Base-by-base conservation (phyloP, 2,797 vertebrate genomes). In the Petrocephalus schoutedeni region DNA sequence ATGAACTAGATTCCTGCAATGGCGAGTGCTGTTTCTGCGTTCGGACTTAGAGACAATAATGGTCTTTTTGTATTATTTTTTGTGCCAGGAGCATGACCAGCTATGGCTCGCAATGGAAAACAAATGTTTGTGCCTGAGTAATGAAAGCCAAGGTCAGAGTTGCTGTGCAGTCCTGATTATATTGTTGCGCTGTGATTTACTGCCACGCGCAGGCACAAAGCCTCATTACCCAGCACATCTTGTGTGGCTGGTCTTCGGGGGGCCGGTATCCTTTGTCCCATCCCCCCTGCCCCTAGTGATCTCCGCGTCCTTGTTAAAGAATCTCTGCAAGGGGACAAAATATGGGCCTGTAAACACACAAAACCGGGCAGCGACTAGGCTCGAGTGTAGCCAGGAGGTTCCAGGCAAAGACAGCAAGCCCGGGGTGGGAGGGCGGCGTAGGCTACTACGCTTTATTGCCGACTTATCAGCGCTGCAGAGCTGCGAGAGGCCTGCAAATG, bases 121-220 rank as follows among this genome's bases (percentile, higher is more conserved):
- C 71, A 45, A 82, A 80, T 58, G 74, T 59, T 58, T 59, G 36
- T 23, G 32, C 56, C 59, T 49, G n/a, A 14, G 53, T 82, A 58
- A 56, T 83, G 36, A 61, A 59, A 36, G 36, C 87, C 87, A 87
- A 82, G 74, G 87, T 83, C 74, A 74, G 74, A 23, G 87, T 82
- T 9, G 21, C 19, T 56, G 36, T 28, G 36, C 36, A 61, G 74
- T 54, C n/a, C 56, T 88, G 56, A 61, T 59, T 82, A 57, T 83
- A 36, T 58, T 51, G 56, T 28, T 16, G 36, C 41, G 77, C 28
- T 80, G 23, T 87, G 57, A 87, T 83, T 87, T 83, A 83, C 87
- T 10, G 21, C 74, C 74, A 51, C 19, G 32, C 36, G 16, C 8
- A 51, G 32, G 51, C 87, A 59, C 54, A 45, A 23, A 57, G 77